Evolutionary conservation across 2,113 vertebrate genomes (phyloP).

Genomic region (Charina bottae): DNA sequence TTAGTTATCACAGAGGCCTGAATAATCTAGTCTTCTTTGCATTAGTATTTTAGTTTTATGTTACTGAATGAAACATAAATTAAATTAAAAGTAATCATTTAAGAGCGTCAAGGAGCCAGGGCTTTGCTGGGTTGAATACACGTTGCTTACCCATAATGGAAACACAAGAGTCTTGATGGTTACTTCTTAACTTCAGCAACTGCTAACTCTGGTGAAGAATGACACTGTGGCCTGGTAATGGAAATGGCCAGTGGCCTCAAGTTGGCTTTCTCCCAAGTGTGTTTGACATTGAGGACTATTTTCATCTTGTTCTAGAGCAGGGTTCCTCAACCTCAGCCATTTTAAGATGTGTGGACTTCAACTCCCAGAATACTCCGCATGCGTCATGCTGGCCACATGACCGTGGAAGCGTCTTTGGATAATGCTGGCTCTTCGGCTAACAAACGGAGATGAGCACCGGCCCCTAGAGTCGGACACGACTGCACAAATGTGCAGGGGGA

Average conservation of each 20-base stretch:
- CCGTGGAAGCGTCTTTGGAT: too few species aligned
- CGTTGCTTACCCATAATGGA: slow-evolving; percentile 24
- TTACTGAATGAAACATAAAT: neutral
- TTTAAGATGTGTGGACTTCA: too few species aligned
- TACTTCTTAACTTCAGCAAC: neutral
- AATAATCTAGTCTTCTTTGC: neutral
- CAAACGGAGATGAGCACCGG: too few species aligned
- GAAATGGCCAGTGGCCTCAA: accelerated
- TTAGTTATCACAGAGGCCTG: neutral
- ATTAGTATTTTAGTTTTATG: neutral
- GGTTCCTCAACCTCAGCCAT: too few species aligned
- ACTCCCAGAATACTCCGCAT: too few species aligned
- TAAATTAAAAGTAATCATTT: accelerated
- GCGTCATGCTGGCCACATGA: too few species aligned
- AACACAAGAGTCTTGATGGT: slow-evolving; percentile 7
- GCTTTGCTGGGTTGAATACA: neutral
- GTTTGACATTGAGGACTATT: neutral
- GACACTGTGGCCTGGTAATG: neutral
- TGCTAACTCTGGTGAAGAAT: neutral
- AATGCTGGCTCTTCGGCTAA: too few species aligned
- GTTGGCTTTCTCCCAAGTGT: neutral
- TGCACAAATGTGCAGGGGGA: too few species aligned
- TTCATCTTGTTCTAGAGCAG: too few species aligned
- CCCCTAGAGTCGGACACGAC: too few species aligned
- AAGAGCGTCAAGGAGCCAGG: neutral